These are phyloP conservation scores for Pionites leucogaster DNA, from an alignment of 2,113 vertebrate species.

Conservation along the genomic window DNA sequence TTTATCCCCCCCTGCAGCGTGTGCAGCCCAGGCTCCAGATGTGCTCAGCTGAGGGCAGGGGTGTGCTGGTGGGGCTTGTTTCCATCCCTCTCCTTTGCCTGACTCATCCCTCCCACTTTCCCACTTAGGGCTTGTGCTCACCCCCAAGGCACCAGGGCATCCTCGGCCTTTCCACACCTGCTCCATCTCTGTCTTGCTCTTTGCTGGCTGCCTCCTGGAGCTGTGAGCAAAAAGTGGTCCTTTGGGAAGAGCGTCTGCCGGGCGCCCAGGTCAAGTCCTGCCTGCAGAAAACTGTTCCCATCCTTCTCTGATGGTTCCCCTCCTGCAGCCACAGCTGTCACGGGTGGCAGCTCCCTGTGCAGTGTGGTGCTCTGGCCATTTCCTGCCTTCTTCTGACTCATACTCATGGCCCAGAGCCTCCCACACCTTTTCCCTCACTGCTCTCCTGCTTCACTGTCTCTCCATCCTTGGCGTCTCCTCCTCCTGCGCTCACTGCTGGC, in stretches of 20 bases:
- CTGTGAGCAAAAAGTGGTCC: background rate
- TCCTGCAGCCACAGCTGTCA: background rate
- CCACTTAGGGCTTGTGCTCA: background rate
- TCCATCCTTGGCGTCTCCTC: background rate
- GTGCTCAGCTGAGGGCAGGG: background rate
- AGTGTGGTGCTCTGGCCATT: no score
- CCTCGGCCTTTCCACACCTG: rapidly evolving
- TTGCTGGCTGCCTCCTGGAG: background rate
- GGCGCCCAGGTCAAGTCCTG: background rate
- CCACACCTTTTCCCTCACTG: background rate
- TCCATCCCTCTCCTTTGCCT: background rate
- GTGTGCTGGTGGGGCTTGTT: background rate
- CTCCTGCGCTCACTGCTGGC: background rate
- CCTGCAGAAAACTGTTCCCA: background rate
- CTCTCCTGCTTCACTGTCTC: background rate
- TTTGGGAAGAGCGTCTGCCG: background rate
- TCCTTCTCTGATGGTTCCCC: background rate
- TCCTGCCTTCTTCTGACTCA: background rate
- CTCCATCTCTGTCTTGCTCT: background rate
- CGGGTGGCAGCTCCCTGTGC: background rate
- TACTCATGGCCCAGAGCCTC: background rate
- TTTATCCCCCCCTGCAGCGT: background rate
- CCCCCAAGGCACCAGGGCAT: background rate
- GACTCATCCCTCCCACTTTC: background rate
- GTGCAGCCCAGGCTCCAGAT: background rate